These are phyloP conservation scores for Mystacornis crossleyi DNA, from an alignment of 2,113 vertebrate genomes.

Conservation along the genomic window DNA sequence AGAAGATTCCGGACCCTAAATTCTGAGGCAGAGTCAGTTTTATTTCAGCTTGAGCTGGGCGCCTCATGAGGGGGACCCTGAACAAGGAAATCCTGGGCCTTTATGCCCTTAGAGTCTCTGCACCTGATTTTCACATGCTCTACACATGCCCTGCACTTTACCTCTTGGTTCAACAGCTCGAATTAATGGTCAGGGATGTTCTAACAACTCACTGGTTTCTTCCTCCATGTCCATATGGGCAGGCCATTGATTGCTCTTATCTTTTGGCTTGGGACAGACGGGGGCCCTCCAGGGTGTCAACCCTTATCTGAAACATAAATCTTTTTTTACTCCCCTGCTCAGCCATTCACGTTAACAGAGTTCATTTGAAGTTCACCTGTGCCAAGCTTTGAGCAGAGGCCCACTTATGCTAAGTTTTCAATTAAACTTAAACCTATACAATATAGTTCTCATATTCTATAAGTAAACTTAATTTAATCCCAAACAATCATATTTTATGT, in stretches of 20 bases:
- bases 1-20: fast-evolving
- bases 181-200: neutral
- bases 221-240: neutral
- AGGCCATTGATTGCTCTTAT: neutral
- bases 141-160: fast-evolving
- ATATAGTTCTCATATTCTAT: too few species aligned
- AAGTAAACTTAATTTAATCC: neutral
- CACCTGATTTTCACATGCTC: fast-evolving
- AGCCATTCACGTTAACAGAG: neutral
- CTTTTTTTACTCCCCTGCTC: neutral
- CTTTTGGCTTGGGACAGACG: neutral
- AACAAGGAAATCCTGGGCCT: neutral
- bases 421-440: neutral
- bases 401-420: neutral
- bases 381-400: neutral
- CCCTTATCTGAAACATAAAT: neutral
- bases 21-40: neutral
- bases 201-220: neutral
- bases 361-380: neutral
- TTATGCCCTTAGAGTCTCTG: fast-evolving
- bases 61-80: neutral
- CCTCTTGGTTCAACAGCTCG: fast-evolving
- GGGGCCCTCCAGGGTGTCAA: neutral
- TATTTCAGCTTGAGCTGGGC: neutral
- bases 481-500: neutral